These are phyloP conservation scores for Harpegnathos saltator DNA, from an alignment of 1,140 invertebrate genomes.

Conservation along the genomic window DNA sequence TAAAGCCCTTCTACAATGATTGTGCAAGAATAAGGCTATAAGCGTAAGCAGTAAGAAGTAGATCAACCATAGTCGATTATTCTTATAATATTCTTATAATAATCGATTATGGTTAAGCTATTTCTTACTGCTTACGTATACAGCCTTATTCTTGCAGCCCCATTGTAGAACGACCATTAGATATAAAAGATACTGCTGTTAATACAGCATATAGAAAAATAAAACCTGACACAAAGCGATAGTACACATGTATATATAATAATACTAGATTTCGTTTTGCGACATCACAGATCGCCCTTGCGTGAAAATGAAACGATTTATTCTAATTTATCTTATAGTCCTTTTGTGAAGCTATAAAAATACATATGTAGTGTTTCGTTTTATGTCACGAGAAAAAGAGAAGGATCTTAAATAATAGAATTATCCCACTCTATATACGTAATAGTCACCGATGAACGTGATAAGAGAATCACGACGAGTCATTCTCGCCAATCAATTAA, in stretches of 20 bases:
- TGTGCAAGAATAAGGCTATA: no score
- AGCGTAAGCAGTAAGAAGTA: no score
- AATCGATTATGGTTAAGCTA: no score
- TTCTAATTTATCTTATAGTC: neutral
- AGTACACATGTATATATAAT: neutral
- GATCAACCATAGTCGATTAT: no score
- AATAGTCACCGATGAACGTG: neutral
- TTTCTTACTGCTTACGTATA: no score
- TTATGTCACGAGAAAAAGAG: constrained; percentile 19
- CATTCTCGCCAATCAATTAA: neutral
- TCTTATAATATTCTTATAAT: no score
- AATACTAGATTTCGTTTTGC: neutral
- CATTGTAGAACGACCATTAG: no score
- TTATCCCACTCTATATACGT: constrained; percentile 2
- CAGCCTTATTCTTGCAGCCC: no score
- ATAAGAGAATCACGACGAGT: neutral
- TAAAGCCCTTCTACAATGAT: no score
- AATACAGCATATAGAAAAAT: no score
- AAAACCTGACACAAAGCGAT: no score
- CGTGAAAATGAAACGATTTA: neutral
- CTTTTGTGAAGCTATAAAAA: neutral
- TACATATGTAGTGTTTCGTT: constrained; percentile 4
- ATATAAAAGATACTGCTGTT: no score
- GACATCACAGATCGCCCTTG: neutral
- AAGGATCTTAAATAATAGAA: constrained; percentile 2